Conservation (phyloP, 92 coral and sea anemone species). For the Zoanthus sociatus region DNA sequence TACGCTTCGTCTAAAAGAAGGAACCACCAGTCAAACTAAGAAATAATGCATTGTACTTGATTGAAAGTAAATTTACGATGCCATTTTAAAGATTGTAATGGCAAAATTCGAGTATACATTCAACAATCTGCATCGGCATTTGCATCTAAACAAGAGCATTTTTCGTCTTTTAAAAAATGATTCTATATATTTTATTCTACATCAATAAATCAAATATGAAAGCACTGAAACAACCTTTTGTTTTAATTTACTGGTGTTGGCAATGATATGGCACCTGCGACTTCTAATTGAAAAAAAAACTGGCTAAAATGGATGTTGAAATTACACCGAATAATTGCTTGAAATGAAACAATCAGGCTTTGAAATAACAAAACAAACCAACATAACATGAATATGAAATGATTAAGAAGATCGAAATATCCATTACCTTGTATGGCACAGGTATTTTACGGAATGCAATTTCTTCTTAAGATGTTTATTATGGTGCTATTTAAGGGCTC, state of each 20-base stretch:
- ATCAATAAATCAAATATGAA: background rate
- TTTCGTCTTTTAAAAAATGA: background rate
- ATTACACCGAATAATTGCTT: background rate
- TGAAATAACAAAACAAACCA: background rate
- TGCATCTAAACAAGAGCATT: background rate
- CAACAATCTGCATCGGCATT: background rate
- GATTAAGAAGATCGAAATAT: background rate
- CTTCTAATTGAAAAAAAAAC: background rate
- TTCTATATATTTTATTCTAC: background rate
- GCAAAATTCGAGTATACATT: background rate
- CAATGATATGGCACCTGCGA: background rate
- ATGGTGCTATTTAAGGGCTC: background rate
- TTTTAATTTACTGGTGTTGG: background rate
- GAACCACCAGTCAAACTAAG: background rate
- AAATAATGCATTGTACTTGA: background rate
- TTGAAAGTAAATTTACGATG: background rate
- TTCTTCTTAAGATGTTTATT: background rate
- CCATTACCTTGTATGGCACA: background rate
- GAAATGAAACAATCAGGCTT: slow-evolving; percentile 1
- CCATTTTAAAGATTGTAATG: too few species aligned
- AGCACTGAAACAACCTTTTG: background rate
- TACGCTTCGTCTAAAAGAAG: background rate
- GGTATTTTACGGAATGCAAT: background rate
- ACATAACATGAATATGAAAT: background rate
- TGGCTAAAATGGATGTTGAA: background rate